These are phyloP conservation scores for Morus bassanus DNA, from an alignment of 2,797 vertebrate genomes.

Conservation along the genomic window DNA sequence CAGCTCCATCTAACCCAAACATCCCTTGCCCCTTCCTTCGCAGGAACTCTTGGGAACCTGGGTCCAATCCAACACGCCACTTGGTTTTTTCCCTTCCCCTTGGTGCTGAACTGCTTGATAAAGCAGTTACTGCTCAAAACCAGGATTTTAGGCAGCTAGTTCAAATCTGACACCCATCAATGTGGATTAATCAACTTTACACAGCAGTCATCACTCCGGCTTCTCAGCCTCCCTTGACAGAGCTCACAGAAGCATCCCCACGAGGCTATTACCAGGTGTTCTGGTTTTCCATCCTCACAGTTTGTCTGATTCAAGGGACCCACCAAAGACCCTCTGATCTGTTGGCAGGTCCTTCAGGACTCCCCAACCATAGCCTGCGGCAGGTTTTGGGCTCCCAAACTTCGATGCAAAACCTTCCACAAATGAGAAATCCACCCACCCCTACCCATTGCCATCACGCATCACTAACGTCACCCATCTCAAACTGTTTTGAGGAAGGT, in stretches of 20 bases:
- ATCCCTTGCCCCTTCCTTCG: neutral
- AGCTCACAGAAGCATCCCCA: neutral
- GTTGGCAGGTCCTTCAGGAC: neutral
- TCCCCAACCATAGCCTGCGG: rapidly evolving
- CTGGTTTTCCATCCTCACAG: neutral
- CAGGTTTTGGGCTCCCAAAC: neutral
- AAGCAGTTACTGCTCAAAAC: neutral
- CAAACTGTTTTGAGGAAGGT: conserved; percentile 1
- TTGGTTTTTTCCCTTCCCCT: neutral
- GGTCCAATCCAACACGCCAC: neutral
- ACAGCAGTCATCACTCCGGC: rapidly evolving
- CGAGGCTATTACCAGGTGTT: neutral
- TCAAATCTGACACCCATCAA: neutral
- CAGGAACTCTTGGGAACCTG: neutral
- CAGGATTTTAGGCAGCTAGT: neutral
- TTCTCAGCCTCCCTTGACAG: neutral
- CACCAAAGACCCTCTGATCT: neutral
- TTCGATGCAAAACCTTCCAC: neutral
- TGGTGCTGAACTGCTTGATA: neutral
- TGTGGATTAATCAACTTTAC: neutral
- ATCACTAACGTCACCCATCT: neutral
- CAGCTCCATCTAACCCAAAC: neutral
- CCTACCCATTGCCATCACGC: neutral
- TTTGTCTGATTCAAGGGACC: neutral
- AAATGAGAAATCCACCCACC: neutral